A percentile compares a stretch with the other conserved stretches of the same genome.
Conservation (phyloP, 2,113 vertebrate genomes). For the Grammomys surdaster region DNA sequence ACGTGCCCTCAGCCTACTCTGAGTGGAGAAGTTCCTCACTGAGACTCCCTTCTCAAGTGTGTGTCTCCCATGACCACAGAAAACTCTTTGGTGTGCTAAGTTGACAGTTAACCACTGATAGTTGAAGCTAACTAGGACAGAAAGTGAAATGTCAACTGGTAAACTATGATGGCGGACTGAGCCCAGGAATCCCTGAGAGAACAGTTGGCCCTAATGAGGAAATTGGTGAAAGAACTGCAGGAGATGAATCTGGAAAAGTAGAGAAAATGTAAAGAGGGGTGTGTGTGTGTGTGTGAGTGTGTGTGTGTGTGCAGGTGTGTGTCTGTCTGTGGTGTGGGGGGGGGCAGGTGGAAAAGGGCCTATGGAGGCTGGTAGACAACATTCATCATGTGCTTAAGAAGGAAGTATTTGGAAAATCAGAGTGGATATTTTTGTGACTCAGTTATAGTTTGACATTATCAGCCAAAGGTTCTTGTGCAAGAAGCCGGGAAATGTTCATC, state of each 20-base stretch:
- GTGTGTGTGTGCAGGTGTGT: no score
- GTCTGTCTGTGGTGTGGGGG: no score
- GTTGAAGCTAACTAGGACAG: background rate
- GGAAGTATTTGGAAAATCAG: background rate
- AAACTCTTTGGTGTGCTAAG: background rate
- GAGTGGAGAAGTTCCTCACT: background rate
- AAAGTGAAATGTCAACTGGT: background rate
- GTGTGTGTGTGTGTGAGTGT: no score
- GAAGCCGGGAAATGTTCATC: background rate
- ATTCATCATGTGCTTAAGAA: background rate
- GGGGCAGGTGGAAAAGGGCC: no score
- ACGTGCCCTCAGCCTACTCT: background rate
- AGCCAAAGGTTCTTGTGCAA: background rate
- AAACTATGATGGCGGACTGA: background rate
- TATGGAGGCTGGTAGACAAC: background rate
- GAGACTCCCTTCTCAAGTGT: background rate
- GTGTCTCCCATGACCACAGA: no score
- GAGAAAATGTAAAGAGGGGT: background rate
- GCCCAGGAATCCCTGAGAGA: background rate
- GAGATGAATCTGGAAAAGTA: background rate
- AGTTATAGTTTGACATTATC: background rate
- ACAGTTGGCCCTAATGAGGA: background rate
- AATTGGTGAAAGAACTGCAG: background rate
- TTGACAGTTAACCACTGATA: background rate
- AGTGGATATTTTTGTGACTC: no score